phyloP scores from a whole-genome alignment of 2,113 vertebrate genomes.

The Opisthocomus hoazin region DNA sequence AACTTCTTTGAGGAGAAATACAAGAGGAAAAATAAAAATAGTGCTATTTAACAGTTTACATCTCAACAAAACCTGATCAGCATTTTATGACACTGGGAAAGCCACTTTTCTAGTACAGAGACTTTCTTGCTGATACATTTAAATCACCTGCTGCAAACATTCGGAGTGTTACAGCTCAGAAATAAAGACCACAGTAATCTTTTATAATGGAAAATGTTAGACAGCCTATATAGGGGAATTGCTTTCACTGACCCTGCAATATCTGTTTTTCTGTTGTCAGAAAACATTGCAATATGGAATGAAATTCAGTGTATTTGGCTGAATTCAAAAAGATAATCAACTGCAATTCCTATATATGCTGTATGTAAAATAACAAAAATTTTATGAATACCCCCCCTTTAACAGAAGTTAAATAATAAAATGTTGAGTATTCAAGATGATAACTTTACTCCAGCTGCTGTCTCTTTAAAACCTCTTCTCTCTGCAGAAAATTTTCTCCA shows the following conservation, averaged over 20 bases:
- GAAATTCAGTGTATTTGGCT: background rate
- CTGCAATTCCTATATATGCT: background rate
- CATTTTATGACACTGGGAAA: background rate
- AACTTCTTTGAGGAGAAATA: background rate
- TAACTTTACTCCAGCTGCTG: background rate
- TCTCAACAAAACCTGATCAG: background rate
- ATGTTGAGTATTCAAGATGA: background rate
- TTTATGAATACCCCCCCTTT: background rate
- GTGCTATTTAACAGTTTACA: background rate
- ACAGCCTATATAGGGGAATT: background rate
- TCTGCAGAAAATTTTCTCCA: background rate
- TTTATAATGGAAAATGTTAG: slow-evolving; percentile 30
- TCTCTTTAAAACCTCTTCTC: background rate
- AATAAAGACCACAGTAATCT: slow-evolving; percentile 24
- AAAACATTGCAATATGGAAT: background rate
- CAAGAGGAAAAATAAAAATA: background rate
- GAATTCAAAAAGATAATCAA: background rate
- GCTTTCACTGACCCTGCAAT: background rate
- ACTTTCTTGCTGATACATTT: slow-evolving; percentile 10
- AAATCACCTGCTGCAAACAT: background rate
- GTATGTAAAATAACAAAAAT: background rate
- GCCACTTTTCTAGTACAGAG: background rate
- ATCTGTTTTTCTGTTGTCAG: background rate
- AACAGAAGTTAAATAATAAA: background rate
- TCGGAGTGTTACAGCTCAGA: background rate